Evolutionary conservation across 2,113 vertebrate genomes (phyloP).

Genomic region (Hemicordylus capensis): DNA sequence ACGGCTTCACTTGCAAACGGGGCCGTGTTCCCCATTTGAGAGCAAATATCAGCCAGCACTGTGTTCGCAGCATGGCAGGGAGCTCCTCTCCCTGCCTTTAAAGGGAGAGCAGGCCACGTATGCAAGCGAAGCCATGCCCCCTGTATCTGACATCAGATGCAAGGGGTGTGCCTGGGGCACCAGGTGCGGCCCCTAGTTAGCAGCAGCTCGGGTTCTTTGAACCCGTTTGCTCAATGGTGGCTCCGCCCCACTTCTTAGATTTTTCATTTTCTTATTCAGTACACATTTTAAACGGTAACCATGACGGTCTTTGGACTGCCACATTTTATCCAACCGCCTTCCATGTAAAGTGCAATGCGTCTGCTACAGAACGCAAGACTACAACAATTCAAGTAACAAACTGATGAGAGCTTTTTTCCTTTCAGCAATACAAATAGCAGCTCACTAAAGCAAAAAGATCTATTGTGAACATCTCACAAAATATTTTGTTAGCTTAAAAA

Average conservation of each 20-base stretch:
- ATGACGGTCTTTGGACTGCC: neutral
- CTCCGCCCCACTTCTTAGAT: neutral
- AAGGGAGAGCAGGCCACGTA: no score
- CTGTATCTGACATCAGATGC: no score
- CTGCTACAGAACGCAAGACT: conserved; percentile 31
- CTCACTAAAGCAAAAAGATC: neutral
- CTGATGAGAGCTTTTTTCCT: conserved; percentile 10
- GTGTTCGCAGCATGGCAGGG: no score
- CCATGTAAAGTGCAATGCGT: conserved; percentile 43
- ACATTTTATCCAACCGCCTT: conserved; percentile 15
- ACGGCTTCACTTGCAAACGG: no score
- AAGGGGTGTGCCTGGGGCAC: no score
- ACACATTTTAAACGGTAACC: neutral
- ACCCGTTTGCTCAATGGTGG: no score
- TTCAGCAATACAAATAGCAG: neutral
- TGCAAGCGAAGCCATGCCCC: no score
- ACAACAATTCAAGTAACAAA: conserved; percentile 21
- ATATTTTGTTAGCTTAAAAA: neutral
- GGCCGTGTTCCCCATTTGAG: no score
- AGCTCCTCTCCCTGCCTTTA: no score
- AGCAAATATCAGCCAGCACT: no score
- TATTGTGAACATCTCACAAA: neutral
- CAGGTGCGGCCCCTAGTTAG: no score
- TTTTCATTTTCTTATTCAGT: neutral
- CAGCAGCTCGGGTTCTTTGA: no score